phyloP scores from a whole-genome alignment of 2,888 invertebrate genomes.

The Acleris laterana region DNA sequence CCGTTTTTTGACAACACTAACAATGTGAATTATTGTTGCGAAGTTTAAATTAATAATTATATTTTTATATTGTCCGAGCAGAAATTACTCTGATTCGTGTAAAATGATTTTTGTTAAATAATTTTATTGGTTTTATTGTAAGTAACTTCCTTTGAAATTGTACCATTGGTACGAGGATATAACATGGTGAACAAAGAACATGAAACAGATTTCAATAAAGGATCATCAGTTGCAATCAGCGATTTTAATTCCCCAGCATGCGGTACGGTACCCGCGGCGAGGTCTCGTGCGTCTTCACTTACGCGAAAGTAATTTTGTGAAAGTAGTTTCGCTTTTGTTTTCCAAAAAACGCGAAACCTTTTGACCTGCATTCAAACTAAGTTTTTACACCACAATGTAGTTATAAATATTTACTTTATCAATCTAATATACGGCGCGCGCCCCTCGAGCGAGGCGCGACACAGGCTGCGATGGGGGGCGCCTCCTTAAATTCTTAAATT shows the following conservation, averaged over 20 bases:
- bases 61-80: conserved; percentile 74
- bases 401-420: too few relatives aligned
- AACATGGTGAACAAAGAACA: neutral
- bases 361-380: too few relatives aligned
- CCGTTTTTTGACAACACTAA: conserved; percentile 13
- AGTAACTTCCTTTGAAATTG: neutral
- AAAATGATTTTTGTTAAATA: conserved; percentile 61
- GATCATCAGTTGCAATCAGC: conserved; percentile 9
- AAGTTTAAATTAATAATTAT: conserved; percentile 60
- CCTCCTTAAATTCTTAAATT: too few relatives aligned
- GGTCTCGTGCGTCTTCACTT: too few relatives aligned
- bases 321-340: too few relatives aligned
- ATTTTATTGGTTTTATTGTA: conserved; percentile 54
- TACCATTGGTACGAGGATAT: too few relatives aligned
- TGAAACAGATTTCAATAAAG: conserved; percentile 22
- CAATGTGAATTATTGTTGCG: conserved; percentile 68
- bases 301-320: too few relatives aligned
- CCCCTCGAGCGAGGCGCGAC: too few relatives aligned
- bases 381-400: too few relatives aligned
- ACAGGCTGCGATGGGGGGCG: too few relatives aligned
- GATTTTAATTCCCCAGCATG: conserved; percentile 1
- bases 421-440: too few relatives aligned
- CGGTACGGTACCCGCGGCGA: neutral
- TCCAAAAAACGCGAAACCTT: too few relatives aligned
- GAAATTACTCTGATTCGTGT: conserved; percentile 58